Evolutionary conservation across 2,888 invertebrate species (phyloP).

Genomic region (Drosophila fungiperda): DNA sequence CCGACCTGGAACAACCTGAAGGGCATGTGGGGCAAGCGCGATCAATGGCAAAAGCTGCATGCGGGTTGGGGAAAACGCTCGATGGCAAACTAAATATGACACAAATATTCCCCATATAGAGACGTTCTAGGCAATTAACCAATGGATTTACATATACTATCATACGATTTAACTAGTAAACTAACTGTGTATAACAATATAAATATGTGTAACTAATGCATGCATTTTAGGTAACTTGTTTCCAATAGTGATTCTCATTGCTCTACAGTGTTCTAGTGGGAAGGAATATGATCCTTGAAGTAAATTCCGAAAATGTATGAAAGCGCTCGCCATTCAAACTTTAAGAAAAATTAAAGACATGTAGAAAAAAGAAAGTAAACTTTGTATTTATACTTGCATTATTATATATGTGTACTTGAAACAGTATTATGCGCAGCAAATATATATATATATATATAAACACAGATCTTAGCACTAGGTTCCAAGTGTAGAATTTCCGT

Average conservation of each 20-base stretch:
- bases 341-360: slow-evolving; percentile 12
- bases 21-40: slow-evolving; percentile 92
- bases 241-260: slow-evolving; percentile 38
- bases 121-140: slow-evolving; percentile 34
- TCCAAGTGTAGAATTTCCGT: slow-evolving; percentile 30
- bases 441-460: slow-evolving; percentile 5
- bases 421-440: slow-evolving; percentile 41
- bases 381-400: slow-evolving; percentile 25
- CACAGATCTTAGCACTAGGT: slow-evolving; percentile 24
- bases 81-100: slow-evolving; percentile 58
- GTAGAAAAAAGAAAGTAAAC: slow-evolving; percentile 11
- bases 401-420: slow-evolving; percentile 18
- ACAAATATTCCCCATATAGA: slow-evolving; percentile 7
- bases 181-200: slow-evolving; percentile 46
- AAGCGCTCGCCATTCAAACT: slow-evolving; percentile 68
- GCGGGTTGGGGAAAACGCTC: slow-evolving; percentile 85
- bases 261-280: slow-evolving; percentile 23
- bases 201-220: slow-evolving; percentile 15
- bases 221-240: slow-evolving; percentile 41
- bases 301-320: slow-evolving; percentile 81
- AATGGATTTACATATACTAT: slow-evolving; percentile 33
- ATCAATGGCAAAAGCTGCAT: slow-evolving; percentile 84
- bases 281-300: slow-evolving; percentile 4
- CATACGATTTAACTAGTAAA: slow-evolving; percentile 34
- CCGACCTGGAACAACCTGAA: slow-evolving; percentile 92